These are phyloP conservation scores for Drepana falcataria DNA, from an alignment of 2,888 invertebrate genomes.

Conservation along the genomic window DNA sequence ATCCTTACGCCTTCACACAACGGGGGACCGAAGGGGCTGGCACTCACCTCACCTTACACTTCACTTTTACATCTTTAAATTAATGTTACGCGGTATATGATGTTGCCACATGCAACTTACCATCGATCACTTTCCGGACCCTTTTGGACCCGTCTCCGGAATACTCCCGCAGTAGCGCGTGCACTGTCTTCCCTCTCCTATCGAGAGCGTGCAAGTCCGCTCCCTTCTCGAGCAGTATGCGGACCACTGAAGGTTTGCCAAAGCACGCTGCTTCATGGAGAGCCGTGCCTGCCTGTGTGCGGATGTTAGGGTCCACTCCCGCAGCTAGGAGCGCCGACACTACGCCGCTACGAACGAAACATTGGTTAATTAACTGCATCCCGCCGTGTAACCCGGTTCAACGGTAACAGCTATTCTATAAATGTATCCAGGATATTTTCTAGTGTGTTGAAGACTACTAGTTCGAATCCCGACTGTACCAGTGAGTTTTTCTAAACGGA, in stretches of 20 bases:
- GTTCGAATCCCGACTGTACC: too few relatives aligned
- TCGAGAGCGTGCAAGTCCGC: conserved; percentile 90
- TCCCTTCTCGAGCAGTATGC: conserved; percentile 87
- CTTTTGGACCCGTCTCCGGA: conserved; percentile 93
- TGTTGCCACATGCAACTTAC: conserved; percentile 67
- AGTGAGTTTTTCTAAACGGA: too few relatives aligned
- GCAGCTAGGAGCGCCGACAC: conserved; percentile 90
- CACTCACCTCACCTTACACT: too few relatives aligned
- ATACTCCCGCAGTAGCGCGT: conserved; percentile 91
- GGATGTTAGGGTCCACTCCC: conserved; percentile 92
- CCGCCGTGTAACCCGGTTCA: too few relatives aligned
- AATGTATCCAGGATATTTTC: too few relatives aligned
- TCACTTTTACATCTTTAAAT: too few relatives aligned
- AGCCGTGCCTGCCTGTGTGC: conserved; percentile 92
- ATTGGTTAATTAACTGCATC: too few relatives aligned
- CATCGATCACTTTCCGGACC: conserved; percentile 90
- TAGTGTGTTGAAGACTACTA: too few relatives aligned
- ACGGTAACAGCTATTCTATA: too few relatives aligned
- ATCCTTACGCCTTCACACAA: too few relatives aligned
- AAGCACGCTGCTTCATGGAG: conserved; percentile 96
- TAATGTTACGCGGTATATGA: too few relatives aligned
- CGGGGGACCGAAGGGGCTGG: too few relatives aligned
- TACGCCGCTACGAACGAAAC: conserved; percentile 78
- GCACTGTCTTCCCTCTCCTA: conserved; percentile 88
- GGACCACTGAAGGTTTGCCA: conserved; percentile 93